phyloP scores from a whole-genome alignment of 2,113 vertebrate species.

The Alectura lathami region DNA sequence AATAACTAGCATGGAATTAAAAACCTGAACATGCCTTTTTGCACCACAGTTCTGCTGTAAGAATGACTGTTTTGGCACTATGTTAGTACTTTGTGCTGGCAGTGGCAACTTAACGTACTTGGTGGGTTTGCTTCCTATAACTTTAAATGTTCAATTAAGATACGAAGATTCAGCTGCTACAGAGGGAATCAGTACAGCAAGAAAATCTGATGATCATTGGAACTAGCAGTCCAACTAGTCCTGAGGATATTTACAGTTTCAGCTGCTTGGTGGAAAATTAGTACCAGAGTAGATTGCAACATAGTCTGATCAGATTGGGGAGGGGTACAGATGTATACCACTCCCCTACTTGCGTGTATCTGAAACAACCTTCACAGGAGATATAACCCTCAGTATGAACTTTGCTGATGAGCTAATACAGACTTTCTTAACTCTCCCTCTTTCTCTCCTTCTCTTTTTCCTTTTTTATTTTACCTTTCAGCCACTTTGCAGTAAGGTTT shows the following conservation, averaged over 20 bases:
- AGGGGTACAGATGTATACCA: background rate
- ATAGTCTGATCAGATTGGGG: background rate
- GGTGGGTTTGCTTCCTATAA: background rate
- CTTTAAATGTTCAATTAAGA: background rate
- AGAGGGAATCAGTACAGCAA: background rate
- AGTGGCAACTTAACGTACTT: background rate
- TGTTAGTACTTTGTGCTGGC: background rate
- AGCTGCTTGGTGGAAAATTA: background rate
- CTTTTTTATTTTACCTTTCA: background rate
- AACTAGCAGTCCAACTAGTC: background rate
- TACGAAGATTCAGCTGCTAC: background rate
- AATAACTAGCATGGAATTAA: background rate
- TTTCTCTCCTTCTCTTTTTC: too few species aligned
- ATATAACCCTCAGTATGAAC: background rate
- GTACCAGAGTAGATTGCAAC: background rate
- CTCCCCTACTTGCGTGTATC: background rate
- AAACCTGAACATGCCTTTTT: background rate
- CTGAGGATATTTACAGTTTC: background rate
- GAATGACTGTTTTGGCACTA: background rate
- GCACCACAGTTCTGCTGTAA: background rate
- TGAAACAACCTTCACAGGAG: background rate
- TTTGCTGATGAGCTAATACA: conserved; percentile 12
- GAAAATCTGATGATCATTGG: background rate
- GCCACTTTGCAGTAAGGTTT: conserved; percentile 41
- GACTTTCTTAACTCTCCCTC: background rate